Evolutionary conservation across 1,140 invertebrate genomes (phyloP), one percentile per base, ranked within the genome.

Genomic region (Monomorium pharaonis): DNA sequence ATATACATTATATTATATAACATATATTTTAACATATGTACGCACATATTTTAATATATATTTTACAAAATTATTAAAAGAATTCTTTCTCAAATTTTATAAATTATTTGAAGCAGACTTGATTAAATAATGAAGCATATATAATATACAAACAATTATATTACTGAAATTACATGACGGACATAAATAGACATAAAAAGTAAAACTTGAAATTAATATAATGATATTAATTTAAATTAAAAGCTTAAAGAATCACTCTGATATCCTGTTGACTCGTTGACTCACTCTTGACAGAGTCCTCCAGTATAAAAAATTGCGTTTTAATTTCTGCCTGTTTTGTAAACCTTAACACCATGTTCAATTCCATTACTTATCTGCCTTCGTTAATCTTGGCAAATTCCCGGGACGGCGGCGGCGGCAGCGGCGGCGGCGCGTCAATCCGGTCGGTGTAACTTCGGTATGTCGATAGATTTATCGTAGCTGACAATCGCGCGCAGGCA

Each of bases 311-410:
- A 42, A 33, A 67, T 24, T 30, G n/a, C 14, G 2, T 54, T n/a
- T 47, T 51, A 56, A 24, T 37, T n/a, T 58, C n/a, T 12, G 37
- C n/a, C 6, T 6, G 24, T 6, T 42, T 5, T 21, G 37, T 51
- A 72, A 83, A 70, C 54, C 54, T 49, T 33, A 49, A 60, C 75
- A 12, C 33, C 14, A 21, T 6, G 14, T 37, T 47, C 77, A 80
- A 89, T 58, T 72, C 75, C 63, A 58, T 87, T 90, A 69, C 69
- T 87, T 90, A 90, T 90, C 89, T 56, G 62, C 27, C 56, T 78
- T 85, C 85, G 88, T 90, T 89, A 90, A 90, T 90, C 88, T 90
- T 67, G 12, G 21, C 21, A 21, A 54, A 80, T 80, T 85, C 54
- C 78, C 60, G 47, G 24, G 44, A n/a, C 51, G 69, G 69, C 0